Evolutionary conservation across 2,888 invertebrate genomes (phyloP), one percentile per base, ranked within the genome.

Genomic region (Amiota mariae): DNA sequence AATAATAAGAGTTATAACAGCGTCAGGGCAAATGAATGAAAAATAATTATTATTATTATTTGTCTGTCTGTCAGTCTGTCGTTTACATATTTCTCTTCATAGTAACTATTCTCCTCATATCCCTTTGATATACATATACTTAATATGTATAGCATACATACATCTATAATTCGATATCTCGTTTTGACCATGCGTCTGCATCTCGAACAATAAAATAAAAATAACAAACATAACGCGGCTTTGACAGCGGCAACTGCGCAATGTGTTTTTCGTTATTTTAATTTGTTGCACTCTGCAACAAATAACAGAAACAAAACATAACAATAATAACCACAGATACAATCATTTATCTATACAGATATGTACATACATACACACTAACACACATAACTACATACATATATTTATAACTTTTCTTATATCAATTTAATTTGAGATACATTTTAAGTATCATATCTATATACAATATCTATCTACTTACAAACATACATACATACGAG

Each of bases 41-140:
- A 68, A 68, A 68, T 51, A 68, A 54, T 68, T n/a, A 54, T 68
- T 68, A 68, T 68, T 68, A 68, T 68, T 68, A 12, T 36, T 63
- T 24, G 51, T 51, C 67, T 18, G 67, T 67, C 15, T 11, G 12
- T 63, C 11, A 13, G 61, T 36, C 24, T 61, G 61, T 20, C 15
- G n/a, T 6, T 6, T 6, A 36, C 36, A 36, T 36, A 36, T 36
- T 36, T 36, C 36, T 36, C 36, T 36, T 1, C 24, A 24, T 24
- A 24, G 1, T 24, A 24, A 24, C 24, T 24, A 3, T 3, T 24
- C 36, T 36, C 36, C 36, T 36, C 36, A 36, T 36, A 36, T 36
- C 36, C 36, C 36, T 36, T 36, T 6, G 6, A 36, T 36, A 36
- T 36, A 36, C 24, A 24, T 3, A 24, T 24, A 24, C 24, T 24